phyloP scores from a whole-genome alignment of 2,113 vertebrate species.

The Podilymbus podiceps region DNA sequence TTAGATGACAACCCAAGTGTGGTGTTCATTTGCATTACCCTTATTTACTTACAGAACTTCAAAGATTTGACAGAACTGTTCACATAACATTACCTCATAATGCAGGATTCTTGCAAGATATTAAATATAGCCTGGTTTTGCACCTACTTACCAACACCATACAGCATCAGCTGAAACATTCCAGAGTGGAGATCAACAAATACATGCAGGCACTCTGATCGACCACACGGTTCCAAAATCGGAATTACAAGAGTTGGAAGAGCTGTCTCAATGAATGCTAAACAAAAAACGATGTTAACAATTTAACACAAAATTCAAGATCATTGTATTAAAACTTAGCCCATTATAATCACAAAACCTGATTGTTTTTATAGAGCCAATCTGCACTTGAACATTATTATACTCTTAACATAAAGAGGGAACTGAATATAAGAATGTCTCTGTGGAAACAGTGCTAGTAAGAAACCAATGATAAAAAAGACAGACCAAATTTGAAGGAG shows the following conservation, averaged over 20 bases:
- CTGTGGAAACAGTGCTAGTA: not conserved
- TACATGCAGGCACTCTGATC: conserved; percentile 95
- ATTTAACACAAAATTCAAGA: not conserved
- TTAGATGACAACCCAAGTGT: not conserved
- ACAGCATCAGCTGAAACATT: conserved; percentile 97
- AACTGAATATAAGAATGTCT: not conserved
- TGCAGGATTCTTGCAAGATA: not conserved
- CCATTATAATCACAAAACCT: not conserved
- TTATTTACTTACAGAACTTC: not conserved
- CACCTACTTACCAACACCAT: conserved; percentile 89
- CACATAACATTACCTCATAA: not conserved
- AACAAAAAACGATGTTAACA: conserved; percentile 16
- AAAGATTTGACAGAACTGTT: not conserved
- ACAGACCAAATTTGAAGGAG: not conserved
- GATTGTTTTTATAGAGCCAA: not conserved
- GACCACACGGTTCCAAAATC: conserved; percentile 93
- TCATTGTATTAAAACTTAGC: not conserved
- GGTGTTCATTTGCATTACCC: not conserved
- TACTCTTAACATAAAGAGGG: not conserved
- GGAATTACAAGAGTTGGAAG: conserved; percentile 94
- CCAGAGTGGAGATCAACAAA: conserved; percentile 98
- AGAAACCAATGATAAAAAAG: not conserved
- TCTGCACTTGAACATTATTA: not conserved
- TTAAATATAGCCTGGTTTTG: not conserved
- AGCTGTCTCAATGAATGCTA: conserved; percentile 94